These are phyloP conservation scores for Polydrusus tereticollis DNA, from an alignment of 2,888 invertebrate genomes.

Conservation along the genomic window DNA sequence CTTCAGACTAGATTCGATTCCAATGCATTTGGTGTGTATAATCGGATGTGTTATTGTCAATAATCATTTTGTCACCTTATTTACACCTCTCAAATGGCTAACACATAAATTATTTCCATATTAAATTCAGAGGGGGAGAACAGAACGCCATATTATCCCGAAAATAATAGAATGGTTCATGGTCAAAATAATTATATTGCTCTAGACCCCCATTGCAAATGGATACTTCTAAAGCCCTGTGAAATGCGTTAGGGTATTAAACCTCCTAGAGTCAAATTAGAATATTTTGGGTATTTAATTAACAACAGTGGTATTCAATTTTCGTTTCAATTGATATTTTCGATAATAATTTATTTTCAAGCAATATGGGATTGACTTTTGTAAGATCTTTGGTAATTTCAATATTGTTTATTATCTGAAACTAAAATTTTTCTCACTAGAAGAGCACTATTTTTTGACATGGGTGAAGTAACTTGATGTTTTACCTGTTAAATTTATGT, in stretches of 20 bases:
- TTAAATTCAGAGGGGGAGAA: constrained; percentile 31
- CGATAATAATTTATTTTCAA: too few species aligned
- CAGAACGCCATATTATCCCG: constrained; percentile 45
- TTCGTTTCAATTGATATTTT: too few species aligned
- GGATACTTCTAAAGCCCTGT: constrained; percentile 50
- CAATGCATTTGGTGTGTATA: too few species aligned
- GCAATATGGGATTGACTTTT: too few species aligned
- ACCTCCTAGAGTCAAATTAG: constrained; percentile 11
- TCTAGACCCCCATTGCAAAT: constrained; percentile 55
- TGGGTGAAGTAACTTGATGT: too few species aligned
- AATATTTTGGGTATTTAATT: not conserved
- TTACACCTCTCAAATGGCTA: constrained; percentile 34
- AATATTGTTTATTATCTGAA: too few species aligned
- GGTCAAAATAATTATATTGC: constrained; percentile 63
- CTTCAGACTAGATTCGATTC: too few species aligned
- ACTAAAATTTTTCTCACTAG: too few species aligned
- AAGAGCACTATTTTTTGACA: too few species aligned
- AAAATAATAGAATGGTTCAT: constrained; percentile 55
- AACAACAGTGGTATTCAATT: too few species aligned
- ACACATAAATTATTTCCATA: constrained; percentile 42
- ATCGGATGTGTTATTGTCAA: constrained; percentile 1
- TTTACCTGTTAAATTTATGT: too few species aligned
- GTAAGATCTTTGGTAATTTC: too few species aligned
- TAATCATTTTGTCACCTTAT: constrained; percentile 30
- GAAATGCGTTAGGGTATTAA: constrained; percentile 24